Conservation (phyloP, 2,113 vertebrate genomes). For the Clarias batrachus region DNA sequence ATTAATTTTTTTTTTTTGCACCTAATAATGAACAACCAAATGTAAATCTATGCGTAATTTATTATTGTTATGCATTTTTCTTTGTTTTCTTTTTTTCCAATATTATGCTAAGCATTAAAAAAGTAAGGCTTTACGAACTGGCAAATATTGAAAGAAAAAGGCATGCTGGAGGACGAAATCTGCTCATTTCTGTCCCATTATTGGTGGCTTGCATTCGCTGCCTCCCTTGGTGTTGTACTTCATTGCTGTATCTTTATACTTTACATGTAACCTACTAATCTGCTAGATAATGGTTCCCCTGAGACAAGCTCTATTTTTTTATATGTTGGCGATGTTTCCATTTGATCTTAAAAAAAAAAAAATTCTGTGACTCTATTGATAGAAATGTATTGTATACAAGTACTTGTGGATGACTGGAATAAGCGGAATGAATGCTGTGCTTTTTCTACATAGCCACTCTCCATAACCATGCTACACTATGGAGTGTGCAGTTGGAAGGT, state of each 20-base stretch:
- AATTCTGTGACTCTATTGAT: conserved; percentile 22
- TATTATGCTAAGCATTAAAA: conserved; percentile 63
- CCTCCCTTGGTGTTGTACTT: conserved; percentile 14
- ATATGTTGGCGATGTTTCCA: conserved; percentile 39
- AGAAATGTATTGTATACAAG: conserved; percentile 29
- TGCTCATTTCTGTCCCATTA: conserved; percentile 23
- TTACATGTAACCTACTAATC: conserved; percentile 14
- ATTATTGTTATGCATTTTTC: conserved; percentile 43
- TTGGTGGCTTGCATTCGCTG: conserved; percentile 38
- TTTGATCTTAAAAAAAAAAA: neutral
- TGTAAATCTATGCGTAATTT: conserved; percentile 49
- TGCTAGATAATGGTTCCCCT: conserved; percentile 23
- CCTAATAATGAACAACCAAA: conserved; percentile 52
- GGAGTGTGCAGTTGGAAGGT: conserved; percentile 19
- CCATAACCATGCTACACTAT: conserved; percentile 6
- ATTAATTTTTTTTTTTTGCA: conserved; percentile 46
- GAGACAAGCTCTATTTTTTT: conserved; percentile 49
- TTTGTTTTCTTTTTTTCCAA: conserved; percentile 46
- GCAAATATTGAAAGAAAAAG: conserved; percentile 2
- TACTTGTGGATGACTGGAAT: conserved; percentile 26
- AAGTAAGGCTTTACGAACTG: conserved; percentile 31
- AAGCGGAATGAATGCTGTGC: conserved; percentile 40
- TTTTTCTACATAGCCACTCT: conserved; percentile 17
- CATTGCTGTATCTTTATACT: conserved; percentile 45
- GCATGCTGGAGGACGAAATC: conserved; percentile 7